Evolutionary conservation across 2,797 vertebrate genomes (phyloP), one percentile per base, ranked within the genome.

Genomic region (Vespertilio murinus): DNA sequence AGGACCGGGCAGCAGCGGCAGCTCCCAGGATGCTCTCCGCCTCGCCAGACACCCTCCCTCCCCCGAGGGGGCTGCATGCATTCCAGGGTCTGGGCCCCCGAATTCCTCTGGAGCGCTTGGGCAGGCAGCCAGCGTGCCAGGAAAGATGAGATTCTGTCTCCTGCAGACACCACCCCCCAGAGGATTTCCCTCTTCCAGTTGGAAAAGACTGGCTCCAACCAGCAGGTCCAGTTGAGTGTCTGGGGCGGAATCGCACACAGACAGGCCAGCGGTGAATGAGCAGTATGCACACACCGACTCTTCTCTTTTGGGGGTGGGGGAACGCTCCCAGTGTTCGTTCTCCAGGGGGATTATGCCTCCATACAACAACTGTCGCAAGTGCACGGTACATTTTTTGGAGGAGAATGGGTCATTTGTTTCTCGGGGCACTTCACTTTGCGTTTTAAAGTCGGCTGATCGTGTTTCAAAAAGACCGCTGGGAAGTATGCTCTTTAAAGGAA

Each of bases 401-500:
- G 23, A 93, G 86, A 67, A 93, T 83, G 49, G 90, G 14, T 94
- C 75, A 90, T 90, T 96, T 94, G 54, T 96, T 95, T 95, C 92
- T 94, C 78, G 56, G 75, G 86, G n/a, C 67, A 91, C 86, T 94
- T 96, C 0, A 40, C 92, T 96, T 96, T 95, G 95, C 95, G 25
- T 95, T 95, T 67, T 38, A 56, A 87, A 96, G 89, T 89, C 61
- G 85, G 65, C 79, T 88, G 79, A 71, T 96, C 67, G 77, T 65
- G 82, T 96, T 97, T 97, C 92, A 96, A 92, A 92, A 95, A 94
- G 93, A 42, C 84, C 94, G 11, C 70, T 91, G 94, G 88, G 71
- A 95, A 88, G 14, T 94, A 52, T 96, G 90, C 93, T 47, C 56
- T 97, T 95, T 84, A 92, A 79, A 95, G 84, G 23, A 88, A 94